Base-by-base conservation (phyloP, 2,888 invertebrate genomes). In the Watsonalla cultraria region DNA sequence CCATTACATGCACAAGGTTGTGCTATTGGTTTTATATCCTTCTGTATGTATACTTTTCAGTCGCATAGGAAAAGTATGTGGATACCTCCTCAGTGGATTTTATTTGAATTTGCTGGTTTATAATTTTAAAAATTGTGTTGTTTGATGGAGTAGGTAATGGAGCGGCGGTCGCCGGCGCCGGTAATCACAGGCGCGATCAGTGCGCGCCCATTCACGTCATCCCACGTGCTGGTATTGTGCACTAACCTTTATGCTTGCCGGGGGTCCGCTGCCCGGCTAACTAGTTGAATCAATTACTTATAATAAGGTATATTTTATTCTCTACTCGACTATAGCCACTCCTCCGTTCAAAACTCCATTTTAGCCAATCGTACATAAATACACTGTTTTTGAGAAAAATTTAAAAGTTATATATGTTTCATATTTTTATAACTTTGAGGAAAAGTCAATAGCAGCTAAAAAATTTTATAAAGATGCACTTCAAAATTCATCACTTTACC, bases 1-100 rank as follows among this genome's bases (percentile, higher is more conserved):
- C 72, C 69, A 76, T 64, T 82, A 80, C 80, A 79, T 80, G 82
- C 67, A 74, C 85, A 88, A 87, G 87, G 86, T 81, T 84, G 82
- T 68, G 75, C 68, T 72, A 70, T 75, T 72, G 76, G 70, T 78
- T 73, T 66, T 55, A n/a, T 4, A 24, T 24, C 24, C 24, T 24
- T 24, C 24, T 24, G 24, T 24, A 24, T 24, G 24, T 24, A 24
- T 24, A 24, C 24, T 1, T 24, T 2, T 24, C 24, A 24, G 24
- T 4, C 24, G 24, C 24, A 24, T 24, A 24, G 2, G 24, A 24
- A 24, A 24, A 4, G 24, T 24, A 24, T 24, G 24, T 24, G 24
- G 24, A 4, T 24, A 24, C 24, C 24, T 24, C 24, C 24, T 24
- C 56, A 58, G 34, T 35, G 37, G 5, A 5, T 37, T 37, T 1